A percentile compares a stretch with the other conserved stretches of the same genome.
These are phyloP conservation scores for Andrena bucephala DNA, from an alignment of 2,888 invertebrate genomes.

Conservation along the genomic window DNA sequence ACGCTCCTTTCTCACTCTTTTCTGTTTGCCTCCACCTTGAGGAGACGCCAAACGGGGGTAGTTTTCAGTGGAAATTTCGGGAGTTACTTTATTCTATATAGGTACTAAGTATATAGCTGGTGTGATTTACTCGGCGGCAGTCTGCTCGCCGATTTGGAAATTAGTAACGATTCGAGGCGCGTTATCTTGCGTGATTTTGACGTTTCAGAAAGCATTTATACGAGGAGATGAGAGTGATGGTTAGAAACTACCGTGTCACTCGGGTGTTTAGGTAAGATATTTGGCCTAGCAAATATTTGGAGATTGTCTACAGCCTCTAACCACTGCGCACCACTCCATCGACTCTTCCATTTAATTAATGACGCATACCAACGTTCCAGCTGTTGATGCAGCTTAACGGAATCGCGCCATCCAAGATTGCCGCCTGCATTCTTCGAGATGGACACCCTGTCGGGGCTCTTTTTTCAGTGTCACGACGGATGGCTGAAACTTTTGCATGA, in stretches of 20 bases:
- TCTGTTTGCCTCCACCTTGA: not conserved
- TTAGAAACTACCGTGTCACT: constrained; percentile 79
- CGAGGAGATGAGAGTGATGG: constrained; percentile 59
- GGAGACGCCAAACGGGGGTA: not conserved
- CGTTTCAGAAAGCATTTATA: constrained; percentile 62
- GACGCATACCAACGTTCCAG: constrained; percentile 68
- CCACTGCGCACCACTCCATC: constrained; percentile 78
- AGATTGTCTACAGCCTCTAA: constrained; percentile 83
- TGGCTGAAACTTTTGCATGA: too few relatives aligned
- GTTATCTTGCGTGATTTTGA: constrained; percentile 21
- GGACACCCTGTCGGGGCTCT: too few relatives aligned
- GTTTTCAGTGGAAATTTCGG: too few relatives aligned
- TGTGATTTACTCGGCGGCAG: not conserved
- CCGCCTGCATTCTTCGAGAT: constrained; percentile 44
- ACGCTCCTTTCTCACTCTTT: not conserved
- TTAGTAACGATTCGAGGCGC: not conserved
- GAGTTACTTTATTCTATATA: too few relatives aligned
- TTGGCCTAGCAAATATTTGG: constrained; percentile 85
- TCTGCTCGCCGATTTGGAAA: not conserved
- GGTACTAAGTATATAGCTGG: not conserved
- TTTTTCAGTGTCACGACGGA: too few relatives aligned
- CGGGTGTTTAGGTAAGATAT: constrained; percentile 84
- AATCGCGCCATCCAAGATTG: constrained; percentile 51
- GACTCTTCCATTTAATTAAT: constrained; percentile 82
- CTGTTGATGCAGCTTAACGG: constrained; percentile 68